Evolutionary conservation across 37 sponge, comb jelly and placozoan genomes (phyloP).

Genomic region (Beroe forskalii): DNA sequence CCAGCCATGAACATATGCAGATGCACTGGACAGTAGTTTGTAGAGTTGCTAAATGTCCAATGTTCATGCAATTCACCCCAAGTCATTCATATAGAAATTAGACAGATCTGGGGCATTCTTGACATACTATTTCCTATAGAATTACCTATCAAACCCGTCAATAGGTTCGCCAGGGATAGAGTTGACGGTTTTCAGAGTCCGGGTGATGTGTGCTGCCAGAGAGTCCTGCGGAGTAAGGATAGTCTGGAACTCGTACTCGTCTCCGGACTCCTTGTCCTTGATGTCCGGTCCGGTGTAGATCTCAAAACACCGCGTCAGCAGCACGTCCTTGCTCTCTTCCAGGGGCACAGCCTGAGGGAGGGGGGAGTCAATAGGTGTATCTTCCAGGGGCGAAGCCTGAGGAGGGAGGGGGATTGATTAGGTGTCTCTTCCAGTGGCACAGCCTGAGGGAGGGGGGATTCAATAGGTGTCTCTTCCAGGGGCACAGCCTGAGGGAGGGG

Average conservation of each 20-base stretch:
- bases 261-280: conserved; percentile 34
- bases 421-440: neutral
- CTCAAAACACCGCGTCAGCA: conserved; percentile 29
- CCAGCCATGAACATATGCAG: too few relatives aligned
- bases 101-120: too few relatives aligned
- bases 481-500: too few relatives aligned
- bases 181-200: conserved; percentile 24
- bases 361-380: neutral
- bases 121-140: too few relatives aligned
- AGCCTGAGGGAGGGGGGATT: neutral
- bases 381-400: too few relatives aligned
- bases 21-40: too few relatives aligned
- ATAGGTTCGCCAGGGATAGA: conserved; percentile 25
- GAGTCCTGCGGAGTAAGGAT: conserved; percentile 57
- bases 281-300: conserved; percentile 46
- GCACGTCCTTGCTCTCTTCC: neutral
- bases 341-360: neutral
- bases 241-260: conserved; percentile 61
- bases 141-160: conserved; percentile 27
- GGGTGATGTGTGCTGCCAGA: neutral
- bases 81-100: too few relatives aligned
- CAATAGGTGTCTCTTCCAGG: neutral
- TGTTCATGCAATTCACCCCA: too few relatives aligned
- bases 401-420: too few relatives aligned
- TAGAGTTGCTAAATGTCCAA: too few relatives aligned